phyloP scores from a whole-genome alignment of 2,797 vertebrate species.

The Leontocebus nigricollis region DNA sequence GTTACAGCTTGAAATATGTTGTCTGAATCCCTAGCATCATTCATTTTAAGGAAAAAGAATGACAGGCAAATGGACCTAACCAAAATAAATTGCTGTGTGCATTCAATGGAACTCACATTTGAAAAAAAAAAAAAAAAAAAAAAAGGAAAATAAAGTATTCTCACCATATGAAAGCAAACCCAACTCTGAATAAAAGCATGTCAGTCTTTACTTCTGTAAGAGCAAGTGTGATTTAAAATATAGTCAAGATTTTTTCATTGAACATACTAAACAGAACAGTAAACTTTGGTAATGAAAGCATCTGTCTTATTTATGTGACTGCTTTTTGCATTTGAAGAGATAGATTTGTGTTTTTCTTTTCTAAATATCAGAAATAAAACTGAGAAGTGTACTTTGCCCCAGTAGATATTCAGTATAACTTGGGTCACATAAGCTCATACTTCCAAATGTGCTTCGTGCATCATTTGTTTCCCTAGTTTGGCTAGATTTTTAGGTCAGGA shows the following conservation, averaged over 20 bases:
- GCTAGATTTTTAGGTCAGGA: slow-evolving; percentile 69
- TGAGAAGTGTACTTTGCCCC: slow-evolving; percentile 49
- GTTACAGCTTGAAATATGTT: slow-evolving; percentile 22
- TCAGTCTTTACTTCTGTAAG: slow-evolving; percentile 45
- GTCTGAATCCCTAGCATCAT: background rate
- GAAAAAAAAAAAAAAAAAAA: background rate
- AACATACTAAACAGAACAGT: slow-evolving; percentile 52
- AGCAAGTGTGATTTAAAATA: slow-evolving; percentile 70
- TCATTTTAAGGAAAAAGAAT: slow-evolving; percentile 33
- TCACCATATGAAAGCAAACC: background rate
- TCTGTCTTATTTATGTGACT: slow-evolving; percentile 58
- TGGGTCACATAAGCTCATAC: slow-evolving; percentile 48
- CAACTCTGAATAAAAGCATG: background rate
- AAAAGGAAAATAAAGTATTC: background rate
- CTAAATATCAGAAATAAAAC: slow-evolving; percentile 72
- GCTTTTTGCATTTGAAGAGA: slow-evolving; percentile 62
- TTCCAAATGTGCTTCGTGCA: slow-evolving; percentile 59
- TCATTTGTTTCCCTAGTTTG: slow-evolving; percentile 64
- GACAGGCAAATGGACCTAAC: slow-evolving; percentile 12
- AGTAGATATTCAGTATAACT: slow-evolving; percentile 66
- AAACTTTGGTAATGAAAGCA: slow-evolving; percentile 57
- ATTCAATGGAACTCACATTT: background rate
- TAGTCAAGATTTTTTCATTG: slow-evolving; percentile 69
- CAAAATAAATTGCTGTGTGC: slow-evolving; percentile 43
- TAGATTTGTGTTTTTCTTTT: slow-evolving; percentile 68